A percentile compares a stretch with the other conserved stretches of the same genome.
Conservation (phyloP, 2,888 invertebrate genomes). For the Troides oblongomaculatus region DNA sequence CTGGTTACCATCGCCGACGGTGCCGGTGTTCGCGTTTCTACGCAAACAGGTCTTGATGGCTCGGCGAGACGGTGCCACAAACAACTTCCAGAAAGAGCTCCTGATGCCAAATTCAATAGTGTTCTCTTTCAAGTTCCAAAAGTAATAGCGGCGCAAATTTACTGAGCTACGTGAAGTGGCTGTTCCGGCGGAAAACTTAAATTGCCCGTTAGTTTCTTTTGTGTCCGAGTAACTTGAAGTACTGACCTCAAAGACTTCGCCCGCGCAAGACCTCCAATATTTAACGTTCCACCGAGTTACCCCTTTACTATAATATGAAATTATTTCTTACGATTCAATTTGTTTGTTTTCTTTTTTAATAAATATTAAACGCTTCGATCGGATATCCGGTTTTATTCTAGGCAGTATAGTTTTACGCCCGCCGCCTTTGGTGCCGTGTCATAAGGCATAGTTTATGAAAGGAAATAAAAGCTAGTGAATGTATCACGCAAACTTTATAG, state of each 20-base stretch:
- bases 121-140: constrained; percentile 12
- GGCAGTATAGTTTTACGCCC: constrained; percentile 22
- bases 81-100: too few species aligned
- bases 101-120: constrained; percentile 19
- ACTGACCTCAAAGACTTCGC: constrained; percentile 40
- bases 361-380: neutral
- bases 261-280: constrained; percentile 42
- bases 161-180: constrained; percentile 32
- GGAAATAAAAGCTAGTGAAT: constrained; percentile 13
- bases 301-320: neutral
- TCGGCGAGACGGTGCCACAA: too few species aligned
- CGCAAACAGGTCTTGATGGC: too few species aligned
- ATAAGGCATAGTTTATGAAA: constrained; percentile 25
- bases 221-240: constrained; percentile 54
- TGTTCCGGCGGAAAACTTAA: constrained; percentile 57
- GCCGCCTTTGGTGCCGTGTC: constrained; percentile 22
- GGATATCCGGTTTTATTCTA: constrained; percentile 27
- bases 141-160: constrained; percentile 13
- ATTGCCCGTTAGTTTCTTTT: constrained; percentile 66
- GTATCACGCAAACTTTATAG: constrained; percentile 17
- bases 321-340: neutral
- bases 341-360: neutral
- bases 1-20: too few species aligned
- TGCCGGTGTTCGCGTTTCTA: too few species aligned
- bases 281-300: constrained; percentile 28